Evolutionary conservation across 2,797 vertebrate species (phyloP).

Genomic region (Todus mexicanus): DNA sequence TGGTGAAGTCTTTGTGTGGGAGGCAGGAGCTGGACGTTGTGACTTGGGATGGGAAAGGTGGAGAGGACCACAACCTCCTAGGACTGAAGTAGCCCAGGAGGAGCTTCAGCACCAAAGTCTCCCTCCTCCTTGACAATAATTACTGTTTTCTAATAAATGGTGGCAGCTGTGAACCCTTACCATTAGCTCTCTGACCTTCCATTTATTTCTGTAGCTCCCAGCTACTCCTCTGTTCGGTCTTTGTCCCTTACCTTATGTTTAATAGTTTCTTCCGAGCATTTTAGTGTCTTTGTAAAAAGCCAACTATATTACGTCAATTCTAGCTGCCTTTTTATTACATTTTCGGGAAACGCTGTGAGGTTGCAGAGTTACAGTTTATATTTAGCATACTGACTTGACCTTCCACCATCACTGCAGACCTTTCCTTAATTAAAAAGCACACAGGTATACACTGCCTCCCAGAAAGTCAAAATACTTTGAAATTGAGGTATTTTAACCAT

Average conservation of each 20-base stretch:
- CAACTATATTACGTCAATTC: not conserved
- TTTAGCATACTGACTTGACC: not conserved
- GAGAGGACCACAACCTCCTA: not conserved
- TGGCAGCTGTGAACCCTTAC: not conserved
- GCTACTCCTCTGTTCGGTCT: not conserved
- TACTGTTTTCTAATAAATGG: not conserved
- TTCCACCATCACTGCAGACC: not conserved
- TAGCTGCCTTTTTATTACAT: conserved; percentile 7
- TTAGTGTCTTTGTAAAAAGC: not conserved
- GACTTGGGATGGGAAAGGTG: not conserved
- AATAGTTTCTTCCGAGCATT: not conserved
- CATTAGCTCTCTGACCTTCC: not conserved
- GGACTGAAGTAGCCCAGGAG: not conserved
- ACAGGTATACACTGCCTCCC: not conserved
- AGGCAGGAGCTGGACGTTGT: not conserved
- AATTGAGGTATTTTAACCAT: not conserved
- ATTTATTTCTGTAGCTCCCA: not conserved
- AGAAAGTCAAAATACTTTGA: conserved; percentile 9
- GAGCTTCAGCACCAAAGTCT: not conserved
- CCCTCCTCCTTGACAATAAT: not conserved
- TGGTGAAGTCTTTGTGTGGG: not conserved
- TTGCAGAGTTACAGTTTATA: conserved; percentile 12
- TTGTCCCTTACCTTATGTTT: not conserved
- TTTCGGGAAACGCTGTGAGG: conserved; percentile 24
- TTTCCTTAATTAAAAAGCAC: conserved; percentile 61